A percentile compares a stretch with the other conserved stretches of the same genome.
phyloP scores from a whole-genome alignment of 30 jellyfish, hydroid and myxozoan species.

The Aurelia sp. region DNA sequence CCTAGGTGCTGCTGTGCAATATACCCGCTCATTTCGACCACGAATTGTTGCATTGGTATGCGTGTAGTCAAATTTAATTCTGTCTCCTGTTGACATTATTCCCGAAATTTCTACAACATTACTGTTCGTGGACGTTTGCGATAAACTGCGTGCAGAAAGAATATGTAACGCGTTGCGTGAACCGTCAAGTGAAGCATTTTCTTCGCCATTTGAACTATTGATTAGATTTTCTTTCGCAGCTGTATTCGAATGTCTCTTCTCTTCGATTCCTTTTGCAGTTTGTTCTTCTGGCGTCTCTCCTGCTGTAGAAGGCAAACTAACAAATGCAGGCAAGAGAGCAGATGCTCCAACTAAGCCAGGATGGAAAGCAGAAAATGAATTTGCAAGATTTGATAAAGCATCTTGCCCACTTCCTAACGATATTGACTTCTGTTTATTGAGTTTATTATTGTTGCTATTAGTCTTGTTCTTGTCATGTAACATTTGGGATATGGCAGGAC shows the following conservation, averaged over 20 bases:
- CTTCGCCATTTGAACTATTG: background rate
- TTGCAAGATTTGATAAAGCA: slow-evolving; percentile 21
- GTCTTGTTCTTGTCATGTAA: slow-evolving; percentile 20
- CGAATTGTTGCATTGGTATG: slow-evolving; percentile 54
- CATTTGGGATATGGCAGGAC: slow-evolving; percentile 63
- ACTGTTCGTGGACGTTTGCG: slow-evolving; percentile 39
- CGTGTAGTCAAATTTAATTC: slow-evolving; percentile 67
- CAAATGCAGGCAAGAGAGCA: slow-evolving; percentile 50
- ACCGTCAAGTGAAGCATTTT: background rate
- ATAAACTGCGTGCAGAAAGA: background rate
- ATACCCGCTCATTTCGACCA: slow-evolving; percentile 70
- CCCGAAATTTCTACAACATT: slow-evolving; percentile 74
- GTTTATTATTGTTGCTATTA: background rate
- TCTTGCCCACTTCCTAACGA: slow-evolving; percentile 44
- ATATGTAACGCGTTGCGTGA: background rate
- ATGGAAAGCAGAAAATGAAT: slow-evolving; percentile 36
- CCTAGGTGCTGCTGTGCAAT: slow-evolving; percentile 90
- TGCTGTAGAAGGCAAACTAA: background rate
- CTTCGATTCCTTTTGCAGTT: background rate
- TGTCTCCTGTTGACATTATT: slow-evolving; percentile 81
- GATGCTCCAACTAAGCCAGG: slow-evolving; percentile 65
- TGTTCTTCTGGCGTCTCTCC: background rate
- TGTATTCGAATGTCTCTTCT: background rate
- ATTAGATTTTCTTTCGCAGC: background rate
- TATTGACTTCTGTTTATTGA: slow-evolving; percentile 11